These are phyloP conservation scores for Vanessa cardui DNA, from an alignment of 2,888 invertebrate genomes.

Conservation along the genomic window DNA sequence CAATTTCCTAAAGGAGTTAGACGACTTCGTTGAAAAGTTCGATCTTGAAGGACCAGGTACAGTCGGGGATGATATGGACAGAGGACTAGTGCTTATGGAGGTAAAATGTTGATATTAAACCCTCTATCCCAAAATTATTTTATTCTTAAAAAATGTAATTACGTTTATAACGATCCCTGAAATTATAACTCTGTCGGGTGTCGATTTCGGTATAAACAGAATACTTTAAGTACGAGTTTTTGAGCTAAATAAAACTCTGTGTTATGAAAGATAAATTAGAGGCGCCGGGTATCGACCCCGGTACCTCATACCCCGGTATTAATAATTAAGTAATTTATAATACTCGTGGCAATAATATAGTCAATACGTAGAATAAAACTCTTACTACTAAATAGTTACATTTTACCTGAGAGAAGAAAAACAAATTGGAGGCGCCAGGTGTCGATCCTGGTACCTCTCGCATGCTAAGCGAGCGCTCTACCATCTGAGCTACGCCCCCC, in stretches of 20 bases:
- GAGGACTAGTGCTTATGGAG: constrained; percentile 87
- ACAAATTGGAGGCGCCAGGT: too few species aligned
- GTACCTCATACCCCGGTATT: too few species aligned
- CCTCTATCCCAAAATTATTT: too few species aligned
- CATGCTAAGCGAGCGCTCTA: constrained; percentile 83
- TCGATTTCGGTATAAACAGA: too few species aligned
- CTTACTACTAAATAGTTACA: too few species aligned
- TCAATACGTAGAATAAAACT: too few species aligned
- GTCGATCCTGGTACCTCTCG: constrained; percentile 60
- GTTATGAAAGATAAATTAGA: too few species aligned
- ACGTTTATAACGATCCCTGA: neutral
- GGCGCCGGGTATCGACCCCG: constrained; percentile 83
- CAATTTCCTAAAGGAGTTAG: constrained; percentile 84
- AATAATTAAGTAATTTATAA: too few species aligned
- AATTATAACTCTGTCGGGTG: constrained; percentile 21
- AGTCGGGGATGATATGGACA: constrained; percentile 89
- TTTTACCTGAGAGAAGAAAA: too few species aligned
- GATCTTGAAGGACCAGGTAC: constrained; percentile 90
- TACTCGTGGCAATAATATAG: neutral
- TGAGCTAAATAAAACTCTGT: too few species aligned
- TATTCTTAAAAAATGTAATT: too few species aligned
- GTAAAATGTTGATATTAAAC: constrained; percentile 53
- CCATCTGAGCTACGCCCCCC: constrained; percentile 82
- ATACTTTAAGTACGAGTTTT: too few species aligned
- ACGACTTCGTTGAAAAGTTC: constrained; percentile 88